A percentile compares a stretch with the other conserved stretches of the same genome.
These are phyloP conservation scores for Amphiura filiformis DNA, from an alignment of 35 echinoderm and acorn worm species.

Conservation along the genomic window DNA sequence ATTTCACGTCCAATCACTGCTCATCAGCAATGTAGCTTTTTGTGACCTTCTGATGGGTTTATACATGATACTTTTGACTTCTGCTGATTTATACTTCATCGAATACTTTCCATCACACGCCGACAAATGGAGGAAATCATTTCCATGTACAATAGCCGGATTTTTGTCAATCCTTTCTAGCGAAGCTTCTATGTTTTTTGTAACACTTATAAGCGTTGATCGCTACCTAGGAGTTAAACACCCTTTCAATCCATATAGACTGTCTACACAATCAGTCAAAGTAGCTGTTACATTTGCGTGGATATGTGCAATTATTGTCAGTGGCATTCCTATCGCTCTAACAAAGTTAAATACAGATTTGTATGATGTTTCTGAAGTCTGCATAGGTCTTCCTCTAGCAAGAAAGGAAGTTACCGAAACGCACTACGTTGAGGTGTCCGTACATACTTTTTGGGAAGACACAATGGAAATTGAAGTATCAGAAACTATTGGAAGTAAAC, in stretches of 20 bases:
- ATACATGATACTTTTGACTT: conserved; percentile 42
- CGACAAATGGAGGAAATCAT: not conserved
- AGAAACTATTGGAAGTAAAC: not conserved
- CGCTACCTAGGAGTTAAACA: conserved; percentile 27
- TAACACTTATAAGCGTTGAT: conserved; percentile 49
- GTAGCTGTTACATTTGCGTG: not conserved
- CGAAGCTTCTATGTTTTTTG: conserved; percentile 44
- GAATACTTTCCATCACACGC: conserved; percentile 29
- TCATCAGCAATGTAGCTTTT: not conserved
- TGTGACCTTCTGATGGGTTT: conserved; percentile 47
- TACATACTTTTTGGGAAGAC: not conserved
- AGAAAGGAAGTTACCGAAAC: not conserved
- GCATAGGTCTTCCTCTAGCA: not conserved
- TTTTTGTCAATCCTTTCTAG: conserved; percentile 33
- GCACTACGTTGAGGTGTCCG: not conserved
- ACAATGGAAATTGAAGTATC: not conserved
- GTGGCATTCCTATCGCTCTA: not conserved
- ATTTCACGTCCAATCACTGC: not conserved
- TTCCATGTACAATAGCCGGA: conserved; percentile 26
- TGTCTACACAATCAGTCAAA: not conserved
- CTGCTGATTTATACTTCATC: conserved; percentile 13
- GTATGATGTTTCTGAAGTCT: not conserved
- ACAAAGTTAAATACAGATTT: not conserved
- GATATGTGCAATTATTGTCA: not conserved
- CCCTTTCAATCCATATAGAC: not conserved